These are phyloP conservation scores for Epinephelus moara DNA, from an alignment of 2,113 vertebrate species.

Conservation along the genomic window DNA sequence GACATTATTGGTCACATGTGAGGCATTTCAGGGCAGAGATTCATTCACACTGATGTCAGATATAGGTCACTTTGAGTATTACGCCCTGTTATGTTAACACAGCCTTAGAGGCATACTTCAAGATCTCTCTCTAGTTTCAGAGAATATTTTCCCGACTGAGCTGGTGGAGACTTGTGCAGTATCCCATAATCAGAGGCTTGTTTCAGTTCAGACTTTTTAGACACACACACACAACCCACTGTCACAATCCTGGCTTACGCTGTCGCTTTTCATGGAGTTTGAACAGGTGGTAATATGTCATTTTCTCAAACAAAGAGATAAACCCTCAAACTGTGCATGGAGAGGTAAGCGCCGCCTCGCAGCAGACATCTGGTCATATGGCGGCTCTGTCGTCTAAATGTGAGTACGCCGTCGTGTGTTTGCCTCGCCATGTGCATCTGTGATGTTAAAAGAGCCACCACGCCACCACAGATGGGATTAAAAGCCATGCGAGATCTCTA, in stretches of 20 bases:
- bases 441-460: constrained; percentile 47
- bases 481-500: constrained; percentile 27
- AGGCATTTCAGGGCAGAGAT: too few relatives aligned
- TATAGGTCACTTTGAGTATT: too few relatives aligned
- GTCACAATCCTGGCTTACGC: constrained; percentile 17
- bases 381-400: constrained; percentile 25
- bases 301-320: constrained; percentile 58
- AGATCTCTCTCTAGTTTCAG: not conserved
- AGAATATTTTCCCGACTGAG: constrained; percentile 15
- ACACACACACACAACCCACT: constrained; percentile 2
- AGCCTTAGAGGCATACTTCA: constrained; percentile 3
- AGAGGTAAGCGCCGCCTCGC: constrained; percentile 30
- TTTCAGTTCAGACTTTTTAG: constrained; percentile 15
- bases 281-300: constrained; percentile 67
- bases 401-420: constrained; percentile 31
- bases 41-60: too few relatives aligned
- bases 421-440: constrained; percentile 47
- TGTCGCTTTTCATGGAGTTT: constrained; percentile 39
- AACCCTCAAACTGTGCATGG: constrained; percentile 34
- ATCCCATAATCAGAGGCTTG: constrained; percentile 6
- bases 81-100: too few relatives aligned
- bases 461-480: constrained; percentile 52
- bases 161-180: constrained; percentile 15
- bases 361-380: constrained; percentile 59
- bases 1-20: too few relatives aligned